A percentile compares a stretch with the other conserved stretches of the same genome.
Conservation (phyloP, 2,888 invertebrate species). For the Amphimallon solstitiale region DNA sequence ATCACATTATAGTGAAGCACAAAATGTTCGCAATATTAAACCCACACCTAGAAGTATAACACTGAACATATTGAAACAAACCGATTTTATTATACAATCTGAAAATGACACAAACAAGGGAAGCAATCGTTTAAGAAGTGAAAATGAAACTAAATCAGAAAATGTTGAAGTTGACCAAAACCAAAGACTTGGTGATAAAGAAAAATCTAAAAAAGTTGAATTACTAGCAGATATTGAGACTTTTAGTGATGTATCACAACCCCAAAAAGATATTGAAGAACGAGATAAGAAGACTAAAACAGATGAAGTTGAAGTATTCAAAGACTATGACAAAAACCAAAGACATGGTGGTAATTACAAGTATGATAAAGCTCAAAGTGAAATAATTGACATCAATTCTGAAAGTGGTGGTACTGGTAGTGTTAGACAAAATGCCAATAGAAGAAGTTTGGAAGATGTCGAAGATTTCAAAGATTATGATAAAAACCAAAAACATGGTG, state of each 20-base stretch:
- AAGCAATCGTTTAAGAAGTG: not conserved
- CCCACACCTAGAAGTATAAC: constrained; percentile 33
- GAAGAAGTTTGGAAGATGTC: constrained; percentile 37
- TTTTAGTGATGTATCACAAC: no score
- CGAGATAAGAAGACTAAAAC: not conserved
- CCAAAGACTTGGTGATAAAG: constrained; percentile 51
- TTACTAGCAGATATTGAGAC: constrained; percentile 7
- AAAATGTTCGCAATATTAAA: constrained; percentile 2
- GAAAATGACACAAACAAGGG: not conserved
- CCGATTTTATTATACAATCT: not conserved
- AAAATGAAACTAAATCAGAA: not conserved
- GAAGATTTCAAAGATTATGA: constrained; percentile 48
- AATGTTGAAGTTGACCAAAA: constrained; percentile 48
- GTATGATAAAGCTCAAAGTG: constrained; percentile 29
- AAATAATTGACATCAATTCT: not conserved
- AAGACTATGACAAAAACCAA: constrained; percentile 45
- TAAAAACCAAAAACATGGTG: constrained; percentile 48
- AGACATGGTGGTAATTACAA: constrained; percentile 52
- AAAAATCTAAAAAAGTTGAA: constrained; percentile 42
- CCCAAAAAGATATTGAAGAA: no score
- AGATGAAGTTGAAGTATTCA: constrained; percentile 47
- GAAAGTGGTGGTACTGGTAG: no score
- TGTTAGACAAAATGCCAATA: no score
- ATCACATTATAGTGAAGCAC: constrained; percentile 5
- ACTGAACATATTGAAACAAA: constrained; percentile 23